Evolutionary conservation across 2,888 invertebrate genomes (phyloP), one percentile per base, ranked within the genome.

Genomic region (Pocota personata): DNA sequence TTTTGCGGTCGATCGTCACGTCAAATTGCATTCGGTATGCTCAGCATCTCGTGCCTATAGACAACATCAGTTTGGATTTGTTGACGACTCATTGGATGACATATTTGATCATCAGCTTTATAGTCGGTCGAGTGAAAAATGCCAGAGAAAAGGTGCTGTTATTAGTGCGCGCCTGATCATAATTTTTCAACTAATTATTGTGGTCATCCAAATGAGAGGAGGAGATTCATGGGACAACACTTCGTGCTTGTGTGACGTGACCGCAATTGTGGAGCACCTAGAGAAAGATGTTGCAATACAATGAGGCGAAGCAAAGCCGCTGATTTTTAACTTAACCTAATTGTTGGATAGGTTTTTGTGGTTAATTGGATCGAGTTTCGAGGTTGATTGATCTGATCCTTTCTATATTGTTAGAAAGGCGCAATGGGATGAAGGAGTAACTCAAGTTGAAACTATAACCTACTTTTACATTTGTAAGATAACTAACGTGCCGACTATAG

Each of bases 11-110:
- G 82, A 72, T 77, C 77, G 82, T 86, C 76, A 86, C 72, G 82
- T 77, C 86, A 86, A 46, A 76, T 86, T 77, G 66, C 55, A 86
- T 86, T 84, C 14, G 46, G 67, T 64, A 57, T n/a, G 43, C 40
- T 69, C 46, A 73, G 52, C 66, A 72, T 83, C 76, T 67, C 72
- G 72, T 86, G 82, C 37, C 43, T 76, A 82, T 82, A 82, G 86
- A 77, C 82, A 82, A 72, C 82, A 82, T 86, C 86, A 46, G 82
- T 77, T 82, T 76, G 46, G 48, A 86, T 86, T 72, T 77, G 75
- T 67, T 67, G 86, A 77, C 86, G 57, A 67, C 64, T 55, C 82
- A 77, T 82, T 86, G 75, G 67, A 16, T 86, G 72, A 57, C 75
- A 71, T 62, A 79, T 84, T 75, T 79, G 79, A 79, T 75, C 75